Evolutionary conservation across 2,888 invertebrate genomes (phyloP).

Genomic region (Melanostoma scalare): DNA sequence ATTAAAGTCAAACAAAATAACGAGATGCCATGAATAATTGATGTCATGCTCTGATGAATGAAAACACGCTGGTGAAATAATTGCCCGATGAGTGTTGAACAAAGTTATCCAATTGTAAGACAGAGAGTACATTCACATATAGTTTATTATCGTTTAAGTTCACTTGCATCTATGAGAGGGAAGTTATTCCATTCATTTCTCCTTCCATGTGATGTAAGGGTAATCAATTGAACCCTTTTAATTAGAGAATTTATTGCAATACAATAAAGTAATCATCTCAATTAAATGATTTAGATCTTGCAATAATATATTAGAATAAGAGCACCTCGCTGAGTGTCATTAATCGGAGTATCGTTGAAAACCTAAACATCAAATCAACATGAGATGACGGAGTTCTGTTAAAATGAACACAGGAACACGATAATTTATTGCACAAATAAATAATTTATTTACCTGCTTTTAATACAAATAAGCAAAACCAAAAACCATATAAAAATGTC

Average conservation of each 20-base stretch:
- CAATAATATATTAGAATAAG: background rate
- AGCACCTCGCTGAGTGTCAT: constrained; percentile 22
- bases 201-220: too few species aligned
- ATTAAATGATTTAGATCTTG: constrained; percentile 18
- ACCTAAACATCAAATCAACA: background rate
- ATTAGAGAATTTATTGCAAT: background rate
- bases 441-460: too few species aligned
- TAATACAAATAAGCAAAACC: too few species aligned
- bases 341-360: background rate
- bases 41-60: constrained; percentile 49
- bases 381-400: too few species aligned
- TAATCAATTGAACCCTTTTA: constrained; percentile 25
- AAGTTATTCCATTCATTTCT: too few species aligned
- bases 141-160: background rate
- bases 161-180: background rate
- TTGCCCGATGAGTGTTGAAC: too few species aligned
- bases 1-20: constrained; percentile 21
- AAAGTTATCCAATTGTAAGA: too few species aligned
- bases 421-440: too few species aligned
- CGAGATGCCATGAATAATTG: constrained; percentile 54
- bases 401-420: too few species aligned
- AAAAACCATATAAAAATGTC: too few species aligned
- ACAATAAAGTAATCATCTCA: constrained; percentile 48
- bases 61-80: constrained; percentile 29
- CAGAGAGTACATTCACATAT: background rate